Base-by-base conservation (phyloP, 2,888 invertebrate species). In the Octodonta nipae region DNA sequence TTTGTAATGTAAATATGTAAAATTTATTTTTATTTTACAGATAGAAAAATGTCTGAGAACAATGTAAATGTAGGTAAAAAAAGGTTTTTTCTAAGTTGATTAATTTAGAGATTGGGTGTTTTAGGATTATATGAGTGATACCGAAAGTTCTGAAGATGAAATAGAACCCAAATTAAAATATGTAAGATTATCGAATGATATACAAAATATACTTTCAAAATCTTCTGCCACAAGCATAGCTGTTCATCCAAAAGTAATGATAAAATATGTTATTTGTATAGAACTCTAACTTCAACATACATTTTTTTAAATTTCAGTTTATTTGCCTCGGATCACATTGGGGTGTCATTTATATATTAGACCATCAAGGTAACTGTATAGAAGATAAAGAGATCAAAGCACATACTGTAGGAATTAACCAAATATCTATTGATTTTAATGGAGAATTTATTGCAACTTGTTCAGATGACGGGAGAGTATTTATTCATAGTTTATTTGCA, bases 171-270 rank as follows among this genome's bases (percentile, higher is more conserved):
- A 85, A 63, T 68, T 95, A 32, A 92, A 92, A 62, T 95, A 89
- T 65, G 75, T 83, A 50, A 71, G 93, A 42, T 74, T 95, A 59
- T 75, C 72, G 16, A 91, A 92, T 64, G 91, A 91, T 65, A 65
- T 93, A 25, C 72, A 78, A 52, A 74, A 75, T 50, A 89, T 93
- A 49, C 65, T 95, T 16, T 70, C 78, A 7, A 83, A 80, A 53
- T 84, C 86, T 61, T 80, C 83, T 45, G 87, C 88, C 30, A 91
- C 87, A 56, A 92, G 91, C 57, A 81, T 92, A 51, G 85, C 88
- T 40, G 87, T 92, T 26, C 91, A 93, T 63, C 75, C 88, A 5
- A 92, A 92, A 67, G 84, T 84, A 40, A 15, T 8, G 4, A 26
- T 16, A 12, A 8, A 14, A 26, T 17, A 22, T n/a, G n/a, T n/a